Base-by-base conservation (phyloP, 2,797 vertebrate genomes). In the Toxotes lorentzi region DNA sequence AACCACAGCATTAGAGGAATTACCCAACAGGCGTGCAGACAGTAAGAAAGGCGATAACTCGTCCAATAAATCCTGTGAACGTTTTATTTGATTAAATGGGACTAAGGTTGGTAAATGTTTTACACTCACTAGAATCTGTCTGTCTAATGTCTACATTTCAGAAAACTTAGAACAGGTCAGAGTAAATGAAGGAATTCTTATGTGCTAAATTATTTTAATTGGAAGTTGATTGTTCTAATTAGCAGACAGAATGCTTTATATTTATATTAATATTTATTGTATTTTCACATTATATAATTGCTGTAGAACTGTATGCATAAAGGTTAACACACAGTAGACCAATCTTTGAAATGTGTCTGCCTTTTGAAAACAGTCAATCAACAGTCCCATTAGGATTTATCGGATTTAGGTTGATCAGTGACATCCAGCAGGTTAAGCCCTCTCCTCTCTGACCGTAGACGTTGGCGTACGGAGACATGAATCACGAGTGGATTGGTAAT, bases 401-500 rank as follows among this genome's bases (percentile, higher is more conserved):
- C 0, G 30, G 13, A 16, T 16, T 54, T 6, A 51, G 30, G 21
- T 54, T 43, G 38, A 24, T 24, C 32, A n/a, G 1, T 53, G n/a
- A 40, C 10, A 19, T 35, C 13, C 17, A 32, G 5, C 23, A 32
- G 61, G 17, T 7, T 66, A 6, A 82, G 7, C 34, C n/a, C 0
- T 41, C 3, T 80, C 17, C 14, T 61, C 24, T 86, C 19, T 75
- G 64, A 8, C 3, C 1, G 0, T 27, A 99, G 98, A 99, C 98
- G 0, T 79, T 99, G 58, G 98, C 98, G 0, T 99, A 99, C 0
- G 98, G 98, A 19, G 98, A 99, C 88, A 99, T 99, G 98, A 99
- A 99, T 93, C 98, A 99, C 0, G 98, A 99, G 92, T 99, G 98
- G 98, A 98, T 99, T 0, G 98, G 98, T 58, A 99, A 99, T 0